A percentile compares a stretch with the other conserved stretches of the same genome.
Conservation (phyloP, 2,113 vertebrate species). For the Anolis sagrei region DNA sequence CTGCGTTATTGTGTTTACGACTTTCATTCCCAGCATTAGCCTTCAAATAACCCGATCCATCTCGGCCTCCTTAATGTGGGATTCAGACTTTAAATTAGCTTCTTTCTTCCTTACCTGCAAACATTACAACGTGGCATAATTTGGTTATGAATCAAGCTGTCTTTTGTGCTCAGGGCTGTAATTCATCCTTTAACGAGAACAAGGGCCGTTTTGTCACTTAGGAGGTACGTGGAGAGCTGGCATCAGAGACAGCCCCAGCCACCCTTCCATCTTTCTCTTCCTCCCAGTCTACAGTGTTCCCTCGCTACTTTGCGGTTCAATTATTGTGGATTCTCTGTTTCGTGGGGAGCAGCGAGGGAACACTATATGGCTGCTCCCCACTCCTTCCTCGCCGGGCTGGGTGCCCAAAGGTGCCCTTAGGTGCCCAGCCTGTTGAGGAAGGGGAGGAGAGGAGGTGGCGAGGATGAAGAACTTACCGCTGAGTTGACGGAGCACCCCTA, state of each 20-base stretch:
- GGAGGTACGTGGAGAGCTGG: not conserved
- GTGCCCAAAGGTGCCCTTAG: too few relatives aligned
- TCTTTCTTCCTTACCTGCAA: constrained; percentile 50
- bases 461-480: too few relatives aligned
- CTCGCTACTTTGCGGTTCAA: too few relatives aligned
- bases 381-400: too few relatives aligned
- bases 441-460: too few relatives aligned
- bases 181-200: constrained; percentile 40
- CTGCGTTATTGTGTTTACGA: not conserved
- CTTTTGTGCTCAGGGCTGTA: constrained; percentile 21
- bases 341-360: too few relatives aligned
- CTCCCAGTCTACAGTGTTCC: too few relatives aligned
- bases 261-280: not conserved
- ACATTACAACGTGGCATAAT: constrained; percentile 40
- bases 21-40: constrained; percentile 4
- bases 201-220: constrained; percentile 19
- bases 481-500: too few relatives aligned
- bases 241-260: not conserved
- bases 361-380: too few relatives aligned
- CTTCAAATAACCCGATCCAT: not conserved
- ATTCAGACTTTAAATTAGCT: constrained; percentile 65
- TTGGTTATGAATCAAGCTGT: constrained; percentile 62
- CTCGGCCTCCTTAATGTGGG: constrained; percentile 7
- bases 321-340: too few relatives aligned
- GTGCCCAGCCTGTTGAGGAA: too few relatives aligned